Base-by-base conservation (phyloP, 35 echinoderm and acorn worm species). In the Heliocidaris tuberculata region DNA sequence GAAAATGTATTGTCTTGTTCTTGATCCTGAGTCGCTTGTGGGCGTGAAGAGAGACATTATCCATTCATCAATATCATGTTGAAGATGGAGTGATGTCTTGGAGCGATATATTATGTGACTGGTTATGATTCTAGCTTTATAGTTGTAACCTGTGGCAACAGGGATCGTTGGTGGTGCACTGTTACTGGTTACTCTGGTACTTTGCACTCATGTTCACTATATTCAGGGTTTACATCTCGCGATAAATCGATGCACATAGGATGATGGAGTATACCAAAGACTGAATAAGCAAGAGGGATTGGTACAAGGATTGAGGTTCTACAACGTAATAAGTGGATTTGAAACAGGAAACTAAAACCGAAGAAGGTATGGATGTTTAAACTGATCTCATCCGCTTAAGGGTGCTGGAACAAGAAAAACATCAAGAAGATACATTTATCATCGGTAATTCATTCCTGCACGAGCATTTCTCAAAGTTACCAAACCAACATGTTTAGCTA, bases 21-120 rank as follows among this genome's bases (percentile, higher is more conserved):
- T 78, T 78, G 65, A 78, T 7, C 65, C 65, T n/a, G 21, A 19
- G 65, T 78, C 65, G 65, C 65, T 78, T 78, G 19, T 78, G 17
- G 65, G 65, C 65, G 65, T 78, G 65, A 78, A 78, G 65, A n/a
- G 65, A 78, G 65, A 78, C 65, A 78, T 48, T 32, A 89, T 89
- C 31, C 87, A 89, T 48, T 89, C 31, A 89, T 89, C 87, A 89
- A 48, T 89, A 89, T 89, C 87, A 48, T 89, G 87, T 89, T 89
- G 16, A 30, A 7, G 87, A 89, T 89, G 15, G 87, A 17, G 31
- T 42, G 31, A 89, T 42, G 87, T 32, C 87, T 89, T 16, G 87
- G 31, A 42, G 87, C 87, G 0, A 86, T 32, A 56, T 56, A 56
- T 56, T 56, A 56, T n/a, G 65, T 78, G 65, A 78, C 65, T 78